These are phyloP conservation scores for Brachionus rotundiformis DNA, from an alignment of 1,140 invertebrate species.

Conservation along the genomic window DNA sequence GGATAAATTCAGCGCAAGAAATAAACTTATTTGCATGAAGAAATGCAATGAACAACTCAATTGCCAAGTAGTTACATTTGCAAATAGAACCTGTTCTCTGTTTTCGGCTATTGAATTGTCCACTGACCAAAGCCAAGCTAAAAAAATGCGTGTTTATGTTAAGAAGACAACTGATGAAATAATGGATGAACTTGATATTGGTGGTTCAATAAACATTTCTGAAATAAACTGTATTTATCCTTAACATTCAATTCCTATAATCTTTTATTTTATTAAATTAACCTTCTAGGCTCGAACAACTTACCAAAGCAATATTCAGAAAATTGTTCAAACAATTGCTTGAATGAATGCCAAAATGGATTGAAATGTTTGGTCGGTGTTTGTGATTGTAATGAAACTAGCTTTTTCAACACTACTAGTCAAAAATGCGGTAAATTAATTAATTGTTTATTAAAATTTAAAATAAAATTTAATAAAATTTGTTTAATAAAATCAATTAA, in stretches of 20 bases:
- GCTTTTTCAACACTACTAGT: background rate
- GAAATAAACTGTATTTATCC: background rate
- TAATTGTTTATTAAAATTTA: background rate
- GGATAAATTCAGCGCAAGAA: background rate
- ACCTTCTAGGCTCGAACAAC: too few species aligned
- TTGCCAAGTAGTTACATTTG: background rate
- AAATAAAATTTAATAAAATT: background rate
- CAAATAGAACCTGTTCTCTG: background rate
- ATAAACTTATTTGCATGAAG: conserved; percentile 18
- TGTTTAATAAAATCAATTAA: background rate
- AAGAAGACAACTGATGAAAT: background rate
- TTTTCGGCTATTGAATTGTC: background rate
- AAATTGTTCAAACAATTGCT: background rate
- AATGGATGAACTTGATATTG: background rate
- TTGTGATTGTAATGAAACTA: background rate
- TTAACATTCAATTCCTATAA: too few species aligned
- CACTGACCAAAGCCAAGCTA: background rate
- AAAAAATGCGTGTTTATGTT: background rate
- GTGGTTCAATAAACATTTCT: background rate
- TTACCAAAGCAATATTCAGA: background rate
- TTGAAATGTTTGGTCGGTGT: background rate
- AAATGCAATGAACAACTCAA: background rate
- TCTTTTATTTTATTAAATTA: too few species aligned
- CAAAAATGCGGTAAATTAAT: background rate
- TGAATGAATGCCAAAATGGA: background rate